A percentile compares a stretch with the other conserved stretches of the same genome.
Conservation (phyloP, 37 sponge, comb jelly and placozoan genomes). For the Chondrilla cf. caribensis region DNA sequence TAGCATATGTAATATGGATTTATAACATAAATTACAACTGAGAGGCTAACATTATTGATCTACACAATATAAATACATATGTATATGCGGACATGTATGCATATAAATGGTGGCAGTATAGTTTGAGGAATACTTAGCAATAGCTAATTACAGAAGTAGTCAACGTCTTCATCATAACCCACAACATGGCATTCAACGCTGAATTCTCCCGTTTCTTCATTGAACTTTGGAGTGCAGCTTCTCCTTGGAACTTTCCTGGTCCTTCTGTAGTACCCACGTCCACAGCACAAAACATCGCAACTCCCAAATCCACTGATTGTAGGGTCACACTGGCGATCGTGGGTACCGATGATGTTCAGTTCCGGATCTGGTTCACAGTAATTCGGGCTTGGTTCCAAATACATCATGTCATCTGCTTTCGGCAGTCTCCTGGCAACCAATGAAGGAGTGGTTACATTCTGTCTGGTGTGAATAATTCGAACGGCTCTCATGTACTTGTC, state of each 20-base stretch:
- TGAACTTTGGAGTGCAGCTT: not conserved
- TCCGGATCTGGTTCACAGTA: not conserved
- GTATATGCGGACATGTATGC: too few species aligned
- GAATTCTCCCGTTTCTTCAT: too few species aligned
- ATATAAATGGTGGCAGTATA: too few species aligned
- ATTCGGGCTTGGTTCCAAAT: not conserved
- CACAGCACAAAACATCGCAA: slow-evolving; percentile 12
- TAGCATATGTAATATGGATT: too few species aligned
- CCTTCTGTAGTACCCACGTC: slow-evolving; percentile 14
- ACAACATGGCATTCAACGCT: too few species aligned
- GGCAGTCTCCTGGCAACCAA: not conserved
- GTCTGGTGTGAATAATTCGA: not conserved
- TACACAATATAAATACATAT: too few species aligned
- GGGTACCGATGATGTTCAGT: slow-evolving; percentile 9
- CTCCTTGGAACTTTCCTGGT: not conserved
- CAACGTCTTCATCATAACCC: too few species aligned
- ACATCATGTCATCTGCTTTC: not conserved
- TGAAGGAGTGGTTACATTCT: too few species aligned
- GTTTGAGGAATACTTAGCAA: too few species aligned
- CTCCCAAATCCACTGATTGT: not conserved
- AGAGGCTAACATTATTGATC: too few species aligned
- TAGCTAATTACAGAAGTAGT: too few species aligned
- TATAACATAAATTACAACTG: too few species aligned
- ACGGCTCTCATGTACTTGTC: not conserved
- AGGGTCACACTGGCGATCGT: not conserved